Conservation (phyloP, 2,113 vertebrate genomes). For the Struthio camelus region DNA sequence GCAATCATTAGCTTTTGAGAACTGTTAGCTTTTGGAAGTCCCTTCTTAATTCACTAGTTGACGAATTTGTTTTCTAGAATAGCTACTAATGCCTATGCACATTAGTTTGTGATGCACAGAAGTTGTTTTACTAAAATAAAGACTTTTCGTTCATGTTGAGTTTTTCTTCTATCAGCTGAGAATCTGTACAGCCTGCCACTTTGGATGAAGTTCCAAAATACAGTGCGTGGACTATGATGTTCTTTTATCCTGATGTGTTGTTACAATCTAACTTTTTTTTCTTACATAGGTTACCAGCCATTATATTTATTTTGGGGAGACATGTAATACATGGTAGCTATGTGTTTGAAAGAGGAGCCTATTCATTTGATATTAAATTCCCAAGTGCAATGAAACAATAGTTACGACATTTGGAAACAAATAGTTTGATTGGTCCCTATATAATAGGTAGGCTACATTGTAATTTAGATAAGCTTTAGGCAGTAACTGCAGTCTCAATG, state of each 20-base stretch:
- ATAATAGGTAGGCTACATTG: background rate
- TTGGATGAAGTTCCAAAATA: background rate
- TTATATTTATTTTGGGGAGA: background rate
- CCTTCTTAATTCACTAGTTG: background rate
- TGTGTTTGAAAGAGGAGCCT: background rate
- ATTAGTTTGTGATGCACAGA: background rate
- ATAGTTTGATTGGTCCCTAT: background rate
- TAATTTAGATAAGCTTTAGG: background rate
- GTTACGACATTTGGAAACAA: background rate
- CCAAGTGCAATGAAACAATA: background rate
- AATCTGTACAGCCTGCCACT: background rate
- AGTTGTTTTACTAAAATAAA: background rate
- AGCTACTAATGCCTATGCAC: background rate
- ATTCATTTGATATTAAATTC: background rate
- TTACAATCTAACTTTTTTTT: background rate
- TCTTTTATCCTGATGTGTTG: background rate
- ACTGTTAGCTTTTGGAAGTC: background rate
- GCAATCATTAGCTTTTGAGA: background rate
- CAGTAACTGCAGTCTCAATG: background rate
- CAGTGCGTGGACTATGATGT: background rate
- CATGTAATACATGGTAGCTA: background rate
- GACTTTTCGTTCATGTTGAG: background rate
- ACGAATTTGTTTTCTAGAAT: background rate
- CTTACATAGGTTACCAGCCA: background rate
- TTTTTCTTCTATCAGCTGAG: background rate